Conservation (phyloP, 2,797 vertebrate species). For the Muscicapa striata region DNA sequence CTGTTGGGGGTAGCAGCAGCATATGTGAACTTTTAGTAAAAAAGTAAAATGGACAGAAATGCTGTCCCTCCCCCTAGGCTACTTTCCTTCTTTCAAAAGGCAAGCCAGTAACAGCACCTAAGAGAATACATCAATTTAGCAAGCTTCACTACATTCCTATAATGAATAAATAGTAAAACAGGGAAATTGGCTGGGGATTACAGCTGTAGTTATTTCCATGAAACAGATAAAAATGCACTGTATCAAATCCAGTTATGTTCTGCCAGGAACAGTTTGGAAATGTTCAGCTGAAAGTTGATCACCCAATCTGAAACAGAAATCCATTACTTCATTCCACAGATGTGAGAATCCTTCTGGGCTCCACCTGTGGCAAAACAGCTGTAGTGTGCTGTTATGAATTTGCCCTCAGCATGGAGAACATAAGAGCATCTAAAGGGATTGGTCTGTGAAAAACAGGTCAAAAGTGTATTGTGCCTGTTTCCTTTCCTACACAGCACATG, state of each 20-base stretch:
- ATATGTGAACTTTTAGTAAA: not conserved
- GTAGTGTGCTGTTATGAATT: not conserved
- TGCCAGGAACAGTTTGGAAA: not conserved
- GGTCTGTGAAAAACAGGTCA: not conserved
- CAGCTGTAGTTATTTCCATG: fast-evolving
- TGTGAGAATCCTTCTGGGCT: not conserved
- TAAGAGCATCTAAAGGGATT: not conserved
- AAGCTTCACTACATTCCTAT: not conserved
- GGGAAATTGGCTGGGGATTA: not conserved
- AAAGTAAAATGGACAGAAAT: not conserved
- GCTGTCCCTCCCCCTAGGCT: not conserved
- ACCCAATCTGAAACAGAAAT: not conserved
- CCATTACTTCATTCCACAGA: not conserved
- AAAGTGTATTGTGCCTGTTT: not conserved
- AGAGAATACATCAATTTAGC: not conserved
- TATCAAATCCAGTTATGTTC: not conserved
- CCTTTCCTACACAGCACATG: not conserved
- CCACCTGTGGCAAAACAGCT: not conserved
- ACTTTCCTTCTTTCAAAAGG: not conserved
- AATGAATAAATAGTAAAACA: not conserved
- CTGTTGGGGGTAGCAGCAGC: not conserved
- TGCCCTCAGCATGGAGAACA: not conserved
- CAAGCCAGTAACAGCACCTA: not conserved
- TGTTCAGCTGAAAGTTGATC: not conserved
- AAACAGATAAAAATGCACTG: not conserved